phyloP scores from a whole-genome alignment of 2,888 invertebrate genomes.

The Nysson spinosus region DNA sequence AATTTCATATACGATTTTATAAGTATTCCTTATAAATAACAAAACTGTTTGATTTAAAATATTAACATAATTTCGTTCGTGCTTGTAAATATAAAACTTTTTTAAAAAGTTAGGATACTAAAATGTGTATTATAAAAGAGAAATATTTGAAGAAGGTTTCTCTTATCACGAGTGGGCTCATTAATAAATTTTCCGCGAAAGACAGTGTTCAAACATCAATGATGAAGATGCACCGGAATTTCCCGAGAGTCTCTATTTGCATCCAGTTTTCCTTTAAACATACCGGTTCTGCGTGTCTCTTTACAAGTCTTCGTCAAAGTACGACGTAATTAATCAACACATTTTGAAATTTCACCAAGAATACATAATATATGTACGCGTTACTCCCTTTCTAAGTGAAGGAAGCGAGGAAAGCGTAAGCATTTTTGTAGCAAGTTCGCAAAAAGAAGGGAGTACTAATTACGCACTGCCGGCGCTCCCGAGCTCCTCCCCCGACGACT shows the following conservation, averaged over 20 bases:
- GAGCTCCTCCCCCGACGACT: slow-evolving; percentile 36
- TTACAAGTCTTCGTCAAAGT: not conserved
- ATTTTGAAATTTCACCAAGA: slow-evolving; percentile 31
- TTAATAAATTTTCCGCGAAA: slow-evolving; percentile 11
- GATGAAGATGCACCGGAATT: slow-evolving; percentile 1
- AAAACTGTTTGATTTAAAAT: too few relatives aligned
- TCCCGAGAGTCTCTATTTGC: slow-evolving; percentile 3
- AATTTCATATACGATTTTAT: too few relatives aligned
- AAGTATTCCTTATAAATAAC: too few relatives aligned
- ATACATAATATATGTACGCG: slow-evolving; percentile 2
- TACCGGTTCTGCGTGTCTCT: not conserved
- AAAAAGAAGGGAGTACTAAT: slow-evolving; percentile 51
- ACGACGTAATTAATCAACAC: slow-evolving; percentile 44
- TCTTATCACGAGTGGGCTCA: slow-evolving; percentile 2
- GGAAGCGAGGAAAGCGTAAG: slow-evolving; percentile 43
- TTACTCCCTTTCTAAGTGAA: slow-evolving; percentile 17
- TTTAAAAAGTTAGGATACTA: too few relatives aligned
- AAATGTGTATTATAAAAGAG: not conserved
- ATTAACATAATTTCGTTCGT: too few relatives aligned
- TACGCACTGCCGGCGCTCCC: slow-evolving; percentile 40
- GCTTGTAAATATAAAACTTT: too few relatives aligned
- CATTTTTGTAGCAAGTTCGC: slow-evolving; percentile 54
- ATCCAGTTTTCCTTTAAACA: not conserved
- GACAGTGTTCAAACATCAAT: not conserved
- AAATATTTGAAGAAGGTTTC: not conserved